Evolutionary conservation across 1,140 invertebrate species (phyloP), one percentile per base, ranked within the genome.

Genomic region (Coptotermes formosanus): DNA sequence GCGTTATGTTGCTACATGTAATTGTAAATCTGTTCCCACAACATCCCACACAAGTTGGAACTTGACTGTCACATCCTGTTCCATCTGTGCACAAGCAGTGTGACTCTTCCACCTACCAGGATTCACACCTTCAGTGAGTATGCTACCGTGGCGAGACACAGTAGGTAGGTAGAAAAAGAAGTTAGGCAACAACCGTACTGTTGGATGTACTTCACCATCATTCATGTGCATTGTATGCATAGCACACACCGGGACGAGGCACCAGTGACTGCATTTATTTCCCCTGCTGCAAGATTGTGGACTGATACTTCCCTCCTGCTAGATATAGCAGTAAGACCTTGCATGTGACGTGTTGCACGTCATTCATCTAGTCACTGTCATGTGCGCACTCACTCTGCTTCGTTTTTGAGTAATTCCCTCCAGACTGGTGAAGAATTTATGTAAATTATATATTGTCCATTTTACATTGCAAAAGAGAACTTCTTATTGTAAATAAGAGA

Each of bases 391-490:
- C 64, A 43, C 85, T 85, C 75, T 19, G 85, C 85, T 85, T 69
- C 43, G n/a, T 85, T 69, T 75, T 85, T 85, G 55, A 85, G 59
- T 81, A 43, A 85, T 85, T 85, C 64, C 59, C 75, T 85, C 59
- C 75, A 75, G 85, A 85, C 75, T 85, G 85, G 75, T 14, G 64
- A 82, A 85, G 38, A 85, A 85, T 55, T 43, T 69, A 82, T 85
- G 75, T 85, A 85, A 38, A 85, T 75, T 85, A 85, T 85, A 81
- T 85, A 75, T 81, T 85, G 59, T 85, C 85, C 85, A 85, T 85
- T 85, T 85, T 85, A 85, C 85, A 85, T 85, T 75, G 52, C 55
- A 85, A 85, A 30, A 30, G n/a, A 75, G n/a, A 85, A 85, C 84
- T 85, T 48, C 75, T 85, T 30, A 85, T 85, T 85, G 59, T 85